Percentiles rank a stretch among this genome's conserved stretches.
phyloP scores from a whole-genome alignment of 2,113 vertebrate species.

The Stegastes partitus region DNA sequence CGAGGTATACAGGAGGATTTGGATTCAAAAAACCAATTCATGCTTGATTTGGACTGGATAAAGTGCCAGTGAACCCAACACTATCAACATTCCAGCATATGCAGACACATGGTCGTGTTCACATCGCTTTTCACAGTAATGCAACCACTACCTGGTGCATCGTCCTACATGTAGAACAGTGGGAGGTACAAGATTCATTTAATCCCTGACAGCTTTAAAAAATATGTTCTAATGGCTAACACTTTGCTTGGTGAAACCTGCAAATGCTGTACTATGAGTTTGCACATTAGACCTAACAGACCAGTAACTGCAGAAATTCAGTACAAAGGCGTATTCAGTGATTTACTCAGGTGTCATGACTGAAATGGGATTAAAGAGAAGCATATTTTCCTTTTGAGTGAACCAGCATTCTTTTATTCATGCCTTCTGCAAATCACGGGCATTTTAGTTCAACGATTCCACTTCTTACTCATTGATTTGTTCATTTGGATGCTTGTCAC shows the following conservation, averaged over 20 bases:
- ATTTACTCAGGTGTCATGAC: constrained; percentile 8
- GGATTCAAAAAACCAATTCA: background rate
- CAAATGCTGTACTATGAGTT: background rate
- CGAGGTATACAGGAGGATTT: background rate
- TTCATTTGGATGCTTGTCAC: constrained; percentile 21
- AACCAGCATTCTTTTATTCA: constrained; percentile 22
- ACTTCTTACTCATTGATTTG: constrained; percentile 16
- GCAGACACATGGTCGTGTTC: background rate
- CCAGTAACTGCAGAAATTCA: background rate
- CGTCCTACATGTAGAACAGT: background rate
- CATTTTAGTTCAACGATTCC: constrained; percentile 6
- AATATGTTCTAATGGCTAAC: background rate
- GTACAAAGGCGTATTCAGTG: background rate
- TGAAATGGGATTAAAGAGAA: constrained; percentile 5
- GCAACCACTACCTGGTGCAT: too few species aligned
- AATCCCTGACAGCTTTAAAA: background rate
- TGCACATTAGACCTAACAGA: background rate
- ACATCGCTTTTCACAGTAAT: background rate
- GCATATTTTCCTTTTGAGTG: constrained; percentile 5
- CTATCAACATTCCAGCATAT: too few species aligned
- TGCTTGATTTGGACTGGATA: too few species aligned
- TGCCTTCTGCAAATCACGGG: background rate
- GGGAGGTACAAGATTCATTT: background rate
- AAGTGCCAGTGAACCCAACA: too few species aligned
- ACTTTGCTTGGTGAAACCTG: constrained; percentile 1